phyloP scores from a whole-genome alignment of 1,140 invertebrate genomes.

The Notospermus geniculatus region DNA sequence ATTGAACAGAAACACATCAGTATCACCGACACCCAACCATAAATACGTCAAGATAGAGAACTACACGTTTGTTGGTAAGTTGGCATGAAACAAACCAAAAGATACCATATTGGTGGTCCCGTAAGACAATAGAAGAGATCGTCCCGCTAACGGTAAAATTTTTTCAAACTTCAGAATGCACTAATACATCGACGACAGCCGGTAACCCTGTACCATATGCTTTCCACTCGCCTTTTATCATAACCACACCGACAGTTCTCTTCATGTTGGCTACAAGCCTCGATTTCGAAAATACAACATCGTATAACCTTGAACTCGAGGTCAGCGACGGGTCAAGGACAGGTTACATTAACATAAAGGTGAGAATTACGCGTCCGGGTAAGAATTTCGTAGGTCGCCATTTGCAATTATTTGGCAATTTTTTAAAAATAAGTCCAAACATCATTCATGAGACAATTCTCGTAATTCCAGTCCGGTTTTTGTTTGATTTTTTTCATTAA shows the following conservation, averaged over 20 bases:
- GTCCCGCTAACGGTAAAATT: too few species aligned
- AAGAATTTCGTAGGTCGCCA: too few species aligned
- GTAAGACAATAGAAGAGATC: too few species aligned
- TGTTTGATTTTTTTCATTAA: too few species aligned
- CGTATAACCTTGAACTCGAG: constrained; percentile 24
- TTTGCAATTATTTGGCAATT: too few species aligned
- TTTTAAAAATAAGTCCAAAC: too few species aligned
- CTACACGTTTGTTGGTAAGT: constrained; percentile 30
- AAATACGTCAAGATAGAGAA: constrained; percentile 19
- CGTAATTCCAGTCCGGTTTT: too few species aligned
- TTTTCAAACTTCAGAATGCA: constrained; percentile 29
- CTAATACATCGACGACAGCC: constrained; percentile 7
- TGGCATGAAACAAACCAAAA: too few species aligned
- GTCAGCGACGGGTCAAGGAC: constrained; percentile 24
- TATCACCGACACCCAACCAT: constrained; percentile 23
- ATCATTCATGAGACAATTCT: too few species aligned
- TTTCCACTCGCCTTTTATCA: constrained; percentile 20
- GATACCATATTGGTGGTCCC: too few species aligned
- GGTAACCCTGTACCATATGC: constrained; percentile 22
- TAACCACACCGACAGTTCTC: constrained; percentile 24
- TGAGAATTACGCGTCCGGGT: constrained; percentile 6
- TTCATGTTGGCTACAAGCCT: constrained; percentile 26
- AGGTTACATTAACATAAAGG: constrained; percentile 30
- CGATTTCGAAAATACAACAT: constrained; percentile 26
- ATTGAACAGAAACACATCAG: constrained; percentile 17